phyloP scores from a whole-genome alignment of 2,113 vertebrate species.

The Pachycephala philippinensis region DNA sequence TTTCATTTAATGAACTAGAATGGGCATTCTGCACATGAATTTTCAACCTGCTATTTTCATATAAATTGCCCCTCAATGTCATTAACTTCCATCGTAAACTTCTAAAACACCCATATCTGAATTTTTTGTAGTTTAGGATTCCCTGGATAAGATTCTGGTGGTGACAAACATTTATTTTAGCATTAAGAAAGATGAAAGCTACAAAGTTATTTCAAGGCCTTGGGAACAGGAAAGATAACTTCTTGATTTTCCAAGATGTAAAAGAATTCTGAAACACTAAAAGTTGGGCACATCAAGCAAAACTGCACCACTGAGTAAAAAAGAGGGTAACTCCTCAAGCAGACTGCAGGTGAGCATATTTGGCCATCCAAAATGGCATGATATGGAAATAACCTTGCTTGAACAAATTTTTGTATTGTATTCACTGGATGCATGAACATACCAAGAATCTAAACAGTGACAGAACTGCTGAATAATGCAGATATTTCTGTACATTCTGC shows the following conservation, averaged over 20 bases:
- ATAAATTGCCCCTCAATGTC: not conserved
- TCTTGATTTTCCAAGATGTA: not conserved
- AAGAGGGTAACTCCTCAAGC: too few relatives aligned
- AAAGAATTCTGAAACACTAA: too few relatives aligned
- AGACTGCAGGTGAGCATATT: too few relatives aligned
- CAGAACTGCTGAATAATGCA: too few relatives aligned
- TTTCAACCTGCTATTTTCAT: not conserved
- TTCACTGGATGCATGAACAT: too few relatives aligned
- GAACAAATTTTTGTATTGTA: too few relatives aligned
- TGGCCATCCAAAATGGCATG: too few relatives aligned
- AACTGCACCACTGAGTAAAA: too few relatives aligned
- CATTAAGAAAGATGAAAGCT: not conserved
- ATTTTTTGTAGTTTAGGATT: slow-evolving; percentile 1
- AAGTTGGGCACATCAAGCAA: too few relatives aligned
- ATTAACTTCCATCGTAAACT: not conserved
- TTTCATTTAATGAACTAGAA: not conserved
- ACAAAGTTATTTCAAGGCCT: not conserved
- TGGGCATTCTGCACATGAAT: not conserved
- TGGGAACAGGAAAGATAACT: not conserved
- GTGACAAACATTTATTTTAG: not conserved
- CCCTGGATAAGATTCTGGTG: not conserved
- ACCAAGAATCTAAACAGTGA: too few relatives aligned
- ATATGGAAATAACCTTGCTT: too few relatives aligned
- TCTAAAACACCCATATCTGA: not conserved
- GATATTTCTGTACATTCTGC: too few relatives aligned